These are phyloP conservation scores for Dermatemys mawii DNA, from an alignment of 2,113 vertebrate genomes.

Conservation along the genomic window DNA sequence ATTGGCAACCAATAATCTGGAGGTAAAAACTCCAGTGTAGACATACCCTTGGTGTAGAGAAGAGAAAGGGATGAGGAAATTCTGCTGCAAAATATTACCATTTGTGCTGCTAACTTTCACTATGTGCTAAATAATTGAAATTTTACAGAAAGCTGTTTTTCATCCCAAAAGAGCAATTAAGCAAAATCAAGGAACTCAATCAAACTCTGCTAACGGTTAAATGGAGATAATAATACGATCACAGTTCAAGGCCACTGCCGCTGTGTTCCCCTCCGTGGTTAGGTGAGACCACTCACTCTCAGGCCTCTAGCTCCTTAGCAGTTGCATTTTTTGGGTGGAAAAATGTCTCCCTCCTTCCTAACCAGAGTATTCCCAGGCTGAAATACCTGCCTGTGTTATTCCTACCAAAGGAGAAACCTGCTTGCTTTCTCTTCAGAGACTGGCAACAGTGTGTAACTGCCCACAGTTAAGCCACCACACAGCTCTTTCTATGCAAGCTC, in stretches of 20 bases:
- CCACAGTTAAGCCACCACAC: not conserved
- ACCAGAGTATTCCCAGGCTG: not conserved
- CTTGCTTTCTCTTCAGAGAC: not conserved
- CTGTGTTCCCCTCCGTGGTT: not conserved
- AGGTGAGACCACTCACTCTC: not conserved
- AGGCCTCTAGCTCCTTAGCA: not conserved
- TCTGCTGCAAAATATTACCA: not conserved
- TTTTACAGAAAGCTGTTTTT: not conserved
- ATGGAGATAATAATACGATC: not conserved
- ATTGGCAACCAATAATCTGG: not conserved
- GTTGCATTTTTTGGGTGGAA: not conserved
- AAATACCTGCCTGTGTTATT: not conserved
- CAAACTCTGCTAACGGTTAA: too few species aligned
- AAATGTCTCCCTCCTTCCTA: not conserved
- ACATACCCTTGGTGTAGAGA: not conserved
- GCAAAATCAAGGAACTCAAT: too few species aligned
- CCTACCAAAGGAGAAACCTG: not conserved
- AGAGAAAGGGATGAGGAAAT: not conserved
- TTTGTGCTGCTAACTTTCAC: not conserved
- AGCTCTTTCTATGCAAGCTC: not conserved
- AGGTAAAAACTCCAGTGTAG: not conserved
- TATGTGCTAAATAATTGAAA: not conserved
- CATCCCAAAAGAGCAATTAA: too few species aligned
- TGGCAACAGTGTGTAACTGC: not conserved
- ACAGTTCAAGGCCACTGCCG: not conserved